Conservation (phyloP, 2,797 vertebrate species). For the Sorex maritimensis region DNA sequence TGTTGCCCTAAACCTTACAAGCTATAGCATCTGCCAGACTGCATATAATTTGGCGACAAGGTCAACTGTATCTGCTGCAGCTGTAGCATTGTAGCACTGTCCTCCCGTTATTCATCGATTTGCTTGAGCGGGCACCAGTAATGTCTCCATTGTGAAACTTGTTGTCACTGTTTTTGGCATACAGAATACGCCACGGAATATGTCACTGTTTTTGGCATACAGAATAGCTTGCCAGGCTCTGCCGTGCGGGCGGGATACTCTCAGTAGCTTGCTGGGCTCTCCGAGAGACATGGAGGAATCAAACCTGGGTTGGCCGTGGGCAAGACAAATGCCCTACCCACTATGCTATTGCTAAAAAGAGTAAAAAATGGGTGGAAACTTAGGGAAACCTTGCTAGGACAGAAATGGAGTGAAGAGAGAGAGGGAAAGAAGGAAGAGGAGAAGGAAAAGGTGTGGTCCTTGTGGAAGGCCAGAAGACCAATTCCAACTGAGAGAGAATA, state of each 20-base stretch:
- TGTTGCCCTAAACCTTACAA: conserved; percentile 74
- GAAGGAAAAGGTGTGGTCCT: background rate
- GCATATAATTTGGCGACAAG: conserved; percentile 69
- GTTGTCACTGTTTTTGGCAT: too few relatives aligned
- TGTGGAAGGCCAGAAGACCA: background rate
- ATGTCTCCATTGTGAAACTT: too few relatives aligned
- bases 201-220: too few relatives aligned
- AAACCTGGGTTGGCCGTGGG: too few relatives aligned
- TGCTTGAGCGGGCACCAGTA: too few relatives aligned
- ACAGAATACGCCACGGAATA: too few relatives aligned
- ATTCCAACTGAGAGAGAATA: conserved; percentile 57
- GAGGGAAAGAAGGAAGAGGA: background rate
- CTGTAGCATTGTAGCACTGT: background rate
- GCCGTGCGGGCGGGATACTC: too few relatives aligned
- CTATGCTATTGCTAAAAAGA: background rate
- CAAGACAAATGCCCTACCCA: too few relatives aligned
- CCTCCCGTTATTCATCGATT: too few relatives aligned
- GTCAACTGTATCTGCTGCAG: conserved; percentile 56
- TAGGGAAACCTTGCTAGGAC: background rate
- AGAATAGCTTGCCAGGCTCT: too few relatives aligned
- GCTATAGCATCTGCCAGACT: conserved; percentile 79
- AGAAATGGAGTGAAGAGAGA: background rate
- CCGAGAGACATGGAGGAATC: too few relatives aligned
- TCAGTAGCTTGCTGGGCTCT: too few relatives aligned
- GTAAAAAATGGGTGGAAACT: conserved; percentile 31